Percentiles rank a stretch among this genome's conserved stretches.
Conservation (phyloP, 2,797 vertebrate genomes). For the Dallia pectoralis region DNA sequence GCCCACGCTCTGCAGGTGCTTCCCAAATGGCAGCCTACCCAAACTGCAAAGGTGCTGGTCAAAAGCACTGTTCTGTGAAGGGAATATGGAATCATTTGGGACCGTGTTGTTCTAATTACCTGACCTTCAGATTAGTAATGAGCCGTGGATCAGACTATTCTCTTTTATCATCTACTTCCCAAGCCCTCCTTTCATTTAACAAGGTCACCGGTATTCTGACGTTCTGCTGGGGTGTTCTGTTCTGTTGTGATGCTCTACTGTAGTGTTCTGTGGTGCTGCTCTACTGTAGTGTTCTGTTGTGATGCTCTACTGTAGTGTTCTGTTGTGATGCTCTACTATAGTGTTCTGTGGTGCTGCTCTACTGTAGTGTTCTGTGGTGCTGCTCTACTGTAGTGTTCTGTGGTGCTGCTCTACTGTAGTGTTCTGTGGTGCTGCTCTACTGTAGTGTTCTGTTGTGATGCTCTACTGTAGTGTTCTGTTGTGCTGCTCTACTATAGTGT, state of each 20-base stretch:
- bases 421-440: conserved; percentile 49
- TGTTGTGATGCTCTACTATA: conserved; percentile 60
- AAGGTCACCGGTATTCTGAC: too few species aligned
- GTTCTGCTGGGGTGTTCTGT: conserved; percentile 63
- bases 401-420: too few species aligned
- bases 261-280: too few species aligned
- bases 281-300: too few species aligned
- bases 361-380: too few species aligned
- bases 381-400: too few species aligned
- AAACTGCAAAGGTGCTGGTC: background rate
- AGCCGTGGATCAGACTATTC: conserved; percentile 70
- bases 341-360: conserved; percentile 41
- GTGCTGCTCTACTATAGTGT: too few species aligned
- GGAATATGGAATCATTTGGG: background rate
- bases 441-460: conserved; percentile 53
- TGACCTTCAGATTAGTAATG: conserved; percentile 80
- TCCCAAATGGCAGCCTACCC: background rate
- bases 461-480: background rate
- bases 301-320: too few species aligned
- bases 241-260: conserved; percentile 34
- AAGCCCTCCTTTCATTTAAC: conserved; percentile 72
- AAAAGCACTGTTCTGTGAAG: background rate
- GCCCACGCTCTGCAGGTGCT: conserved; percentile 41
- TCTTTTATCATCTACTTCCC: conserved; percentile 74
- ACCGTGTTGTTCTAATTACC: conserved; percentile 71